Conservation (phyloP, 2,113 vertebrate genomes). For the Phalacrocorax carbo region DNA sequence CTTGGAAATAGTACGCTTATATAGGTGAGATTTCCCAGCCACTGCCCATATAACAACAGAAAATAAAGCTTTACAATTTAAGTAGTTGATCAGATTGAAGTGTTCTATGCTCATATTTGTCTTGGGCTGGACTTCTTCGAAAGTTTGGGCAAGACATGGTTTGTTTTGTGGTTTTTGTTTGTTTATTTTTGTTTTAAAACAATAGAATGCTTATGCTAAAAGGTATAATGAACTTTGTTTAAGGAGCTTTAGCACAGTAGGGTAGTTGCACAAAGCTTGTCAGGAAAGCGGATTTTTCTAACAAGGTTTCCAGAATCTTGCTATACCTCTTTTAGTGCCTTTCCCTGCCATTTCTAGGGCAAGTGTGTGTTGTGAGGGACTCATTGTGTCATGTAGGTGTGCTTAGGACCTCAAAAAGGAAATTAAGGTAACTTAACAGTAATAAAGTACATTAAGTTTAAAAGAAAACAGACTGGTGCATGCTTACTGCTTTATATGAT, state of each 20-base stretch:
- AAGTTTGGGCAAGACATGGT: neutral
- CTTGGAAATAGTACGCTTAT: neutral
- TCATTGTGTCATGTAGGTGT: fast-evolving
- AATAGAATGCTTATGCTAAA: neutral
- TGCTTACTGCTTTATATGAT: neutral
- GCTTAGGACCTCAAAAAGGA: neutral
- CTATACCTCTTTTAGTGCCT: neutral
- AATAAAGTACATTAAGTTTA: neutral
- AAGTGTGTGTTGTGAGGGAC: neutral
- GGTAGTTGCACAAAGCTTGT: neutral
- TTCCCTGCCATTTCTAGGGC: neutral
- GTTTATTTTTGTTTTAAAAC: neutral
- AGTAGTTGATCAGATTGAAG: neutral
- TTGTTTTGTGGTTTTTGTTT: neutral
- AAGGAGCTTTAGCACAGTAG: neutral
- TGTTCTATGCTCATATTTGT: neutral
- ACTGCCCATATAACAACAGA: neutral
- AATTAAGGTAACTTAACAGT: neutral
- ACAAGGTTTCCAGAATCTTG: neutral
- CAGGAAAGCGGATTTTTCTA: neutral
- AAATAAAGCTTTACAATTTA: neutral
- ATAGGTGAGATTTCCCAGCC: neutral
- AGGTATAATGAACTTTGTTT: neutral
- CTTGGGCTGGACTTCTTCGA: neutral
- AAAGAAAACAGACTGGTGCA: neutral